Evolutionary conservation across 2,888 invertebrate species (phyloP), one percentile per base, ranked within the genome.

Genomic region (Folsomia candida): DNA sequence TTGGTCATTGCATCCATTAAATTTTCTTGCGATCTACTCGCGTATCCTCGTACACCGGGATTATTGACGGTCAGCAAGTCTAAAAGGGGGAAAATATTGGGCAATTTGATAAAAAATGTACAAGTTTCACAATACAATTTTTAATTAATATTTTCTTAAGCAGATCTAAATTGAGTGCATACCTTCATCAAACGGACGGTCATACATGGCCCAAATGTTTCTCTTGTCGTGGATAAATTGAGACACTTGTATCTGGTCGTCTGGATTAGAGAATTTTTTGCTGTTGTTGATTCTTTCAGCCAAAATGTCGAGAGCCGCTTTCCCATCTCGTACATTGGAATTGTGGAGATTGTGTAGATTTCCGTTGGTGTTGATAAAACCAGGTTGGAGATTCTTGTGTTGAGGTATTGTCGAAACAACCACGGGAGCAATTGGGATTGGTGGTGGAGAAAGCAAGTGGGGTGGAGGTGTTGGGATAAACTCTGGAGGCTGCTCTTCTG

Each of bases 391-490:
- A 22, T n/a, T 54, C 24, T 4, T 58, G 28, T 14, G 59, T 57
- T 9, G 57, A 66, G 57, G 47, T 27, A 20, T 58, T 58, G 6
- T 6, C 18, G 25, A 22, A 2, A 60, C 14, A 4, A 20, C 6
- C 22, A 22, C 6, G 11, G 54, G 54, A 4, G 54, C 4, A 4
- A 6, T 4, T 18, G 6, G 4, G 6, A n/a, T n/a, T 14, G 14
- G 37, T 9, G 37, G 37, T n/a, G 64, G 37, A 37, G 18, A n/a
- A 47, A 2, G 9, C 6, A 47, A 24, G 18, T 59, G 63, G 2
- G 76, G 77, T 51, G 80, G 80, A 22, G 78, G 80, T n/a, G 74
- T 75, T 18, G 80, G 80, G 67, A 80, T 76, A 64, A 80, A 80
- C 64, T 75, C 67, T 6, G 80, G 80, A 24, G 80, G 80, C 26